Conservation (phyloP, 2,888 invertebrate genomes). For the Dasysyrphus tricinctus region DNA sequence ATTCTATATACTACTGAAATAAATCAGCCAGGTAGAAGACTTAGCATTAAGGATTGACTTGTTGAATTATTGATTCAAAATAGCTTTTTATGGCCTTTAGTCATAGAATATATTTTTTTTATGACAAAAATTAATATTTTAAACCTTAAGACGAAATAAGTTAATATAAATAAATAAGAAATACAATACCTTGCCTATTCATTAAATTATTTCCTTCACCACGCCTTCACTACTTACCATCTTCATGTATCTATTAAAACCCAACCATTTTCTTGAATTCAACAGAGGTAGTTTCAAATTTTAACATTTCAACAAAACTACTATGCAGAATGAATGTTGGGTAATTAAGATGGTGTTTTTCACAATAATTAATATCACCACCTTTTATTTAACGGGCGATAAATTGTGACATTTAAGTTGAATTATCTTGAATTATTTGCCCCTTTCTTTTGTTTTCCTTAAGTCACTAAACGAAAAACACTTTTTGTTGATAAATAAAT, state of each 20-base stretch:
- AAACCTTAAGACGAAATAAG: too few relatives aligned
- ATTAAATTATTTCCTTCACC: too few relatives aligned
- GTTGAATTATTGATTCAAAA: too few relatives aligned
- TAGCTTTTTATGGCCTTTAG: too few relatives aligned
- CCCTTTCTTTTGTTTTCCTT: slow-evolving; percentile 13
- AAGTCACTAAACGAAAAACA: slow-evolving; percentile 38
- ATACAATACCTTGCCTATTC: too few relatives aligned
- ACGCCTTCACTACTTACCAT: background rate
- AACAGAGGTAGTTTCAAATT: background rate
- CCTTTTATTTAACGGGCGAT: slow-evolving; percentile 61
- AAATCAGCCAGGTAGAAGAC: too few relatives aligned
- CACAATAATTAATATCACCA: slow-evolving; percentile 60
- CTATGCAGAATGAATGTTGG: background rate
- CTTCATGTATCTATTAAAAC: background rate
- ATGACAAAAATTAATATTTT: too few relatives aligned
- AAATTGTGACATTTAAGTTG: slow-evolving; percentile 67
- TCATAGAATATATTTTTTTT: too few relatives aligned
- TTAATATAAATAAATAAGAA: too few relatives aligned
- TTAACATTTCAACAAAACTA: slow-evolving; percentile 16
- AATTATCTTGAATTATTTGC: slow-evolving; percentile 62
- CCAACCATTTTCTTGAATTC: background rate
- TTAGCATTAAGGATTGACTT: too few relatives aligned
- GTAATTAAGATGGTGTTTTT: background rate
- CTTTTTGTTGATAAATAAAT: slow-evolving; percentile 58
- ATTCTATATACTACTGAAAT: too few relatives aligned